Evolutionary conservation across 2,888 invertebrate genomes (phyloP), one percentile per base, ranked within the genome.

Genomic region (Cephus pulcher): DNA sequence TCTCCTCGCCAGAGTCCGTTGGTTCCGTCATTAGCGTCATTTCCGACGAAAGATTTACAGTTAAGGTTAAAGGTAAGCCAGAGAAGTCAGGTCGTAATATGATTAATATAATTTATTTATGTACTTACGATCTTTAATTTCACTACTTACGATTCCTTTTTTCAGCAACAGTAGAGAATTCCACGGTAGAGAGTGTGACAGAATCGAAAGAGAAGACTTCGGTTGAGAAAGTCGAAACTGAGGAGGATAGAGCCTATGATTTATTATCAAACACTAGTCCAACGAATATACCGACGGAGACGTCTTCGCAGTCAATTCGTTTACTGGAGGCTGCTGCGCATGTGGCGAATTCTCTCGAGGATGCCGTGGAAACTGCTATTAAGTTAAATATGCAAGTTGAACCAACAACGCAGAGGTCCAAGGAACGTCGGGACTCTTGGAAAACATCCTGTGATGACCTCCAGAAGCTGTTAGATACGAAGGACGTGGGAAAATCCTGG

Each of bases 1-100:
- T 97, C 15, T 97, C 97, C 0, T 97, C 97, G 0, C 97, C 97
- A 3, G 97, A 97, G 89, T 97, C 97, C 3, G 95, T 96, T 2
- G 97, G 97, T 85, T 97, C 97, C 88, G 97, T 97, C 1, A 96
- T 97, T 83, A 96, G 96, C 87, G 96, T 96, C 0, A 93, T 95
- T 30, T 94, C 94, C 12, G 95, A 95, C 70, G 95, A 95, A 84
- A 91, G 93, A 34, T 92, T 89, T 76, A 69, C 34, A n/a, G 79
- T 83, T 11, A 89, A 88, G 23, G 56, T 56, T 9, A 56, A 56
- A 56, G 56, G 56, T 56, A 56, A 23, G 56, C 56, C 2, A 9
- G 9, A 56, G 9, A 2, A 37, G 12, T 15, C 4, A 37, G 56
- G 23, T 23, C 56, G 56, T 23, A 23, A 56, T 23, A 56, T 23